Evolutionary conservation across 2,888 invertebrate genomes (phyloP).

Genomic region (Fragum sueziense): DNA sequence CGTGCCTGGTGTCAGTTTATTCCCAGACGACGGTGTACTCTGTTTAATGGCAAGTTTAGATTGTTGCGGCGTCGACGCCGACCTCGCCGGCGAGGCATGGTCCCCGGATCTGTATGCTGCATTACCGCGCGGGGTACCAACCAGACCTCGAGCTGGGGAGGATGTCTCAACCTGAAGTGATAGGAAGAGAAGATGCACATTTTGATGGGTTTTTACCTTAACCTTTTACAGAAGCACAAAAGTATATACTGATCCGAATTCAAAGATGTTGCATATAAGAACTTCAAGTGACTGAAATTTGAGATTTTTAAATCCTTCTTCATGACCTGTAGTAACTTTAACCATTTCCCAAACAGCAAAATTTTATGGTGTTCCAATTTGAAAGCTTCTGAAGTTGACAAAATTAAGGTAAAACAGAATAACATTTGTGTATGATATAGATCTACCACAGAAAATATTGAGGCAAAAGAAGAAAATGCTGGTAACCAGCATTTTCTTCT

Average conservation of each 20-base stretch:
- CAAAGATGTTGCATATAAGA: not conserved
- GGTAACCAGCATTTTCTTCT: too few species aligned
- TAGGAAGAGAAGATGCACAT: too few species aligned
- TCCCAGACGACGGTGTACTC: conserved; percentile 48
- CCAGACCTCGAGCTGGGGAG: conserved; percentile 40
- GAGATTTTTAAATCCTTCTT: too few species aligned
- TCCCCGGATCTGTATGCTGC: conserved; percentile 2
- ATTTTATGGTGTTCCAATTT: too few species aligned
- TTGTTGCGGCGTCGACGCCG: conserved; percentile 21
- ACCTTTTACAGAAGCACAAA: not conserved
- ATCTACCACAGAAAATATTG: too few species aligned
- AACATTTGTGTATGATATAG: too few species aligned
- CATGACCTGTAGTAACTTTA: too few species aligned
- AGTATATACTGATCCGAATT: not conserved
- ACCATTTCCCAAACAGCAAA: too few species aligned
- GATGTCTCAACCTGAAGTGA: conserved; percentile 44
- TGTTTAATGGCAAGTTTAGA: conserved; percentile 27
- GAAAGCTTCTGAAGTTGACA: too few species aligned
- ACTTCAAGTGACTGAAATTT: too few species aligned
- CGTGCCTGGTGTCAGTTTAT: conserved; percentile 48
- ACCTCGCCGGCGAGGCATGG: conserved; percentile 21
- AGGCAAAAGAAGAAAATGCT: too few species aligned
- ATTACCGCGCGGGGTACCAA: not conserved
- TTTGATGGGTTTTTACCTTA: not conserved
- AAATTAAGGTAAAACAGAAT: too few species aligned